Conservation (phyloP, 2,888 invertebrate genomes). For the Dasypolia templi region DNA sequence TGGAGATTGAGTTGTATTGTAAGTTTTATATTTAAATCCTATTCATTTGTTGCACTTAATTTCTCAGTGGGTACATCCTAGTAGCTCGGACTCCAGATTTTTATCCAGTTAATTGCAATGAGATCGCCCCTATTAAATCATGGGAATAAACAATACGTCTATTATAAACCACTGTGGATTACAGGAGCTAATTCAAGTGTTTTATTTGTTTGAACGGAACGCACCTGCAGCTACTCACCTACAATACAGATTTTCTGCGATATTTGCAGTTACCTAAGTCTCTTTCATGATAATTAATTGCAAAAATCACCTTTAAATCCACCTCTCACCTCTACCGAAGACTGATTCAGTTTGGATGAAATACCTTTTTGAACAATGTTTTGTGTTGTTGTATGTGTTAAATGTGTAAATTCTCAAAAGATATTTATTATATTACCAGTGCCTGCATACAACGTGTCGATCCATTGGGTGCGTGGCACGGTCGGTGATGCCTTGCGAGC, state of each 20-base stretch:
- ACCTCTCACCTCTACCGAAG: background rate
- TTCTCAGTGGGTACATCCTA: background rate
- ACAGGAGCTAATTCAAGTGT: background rate
- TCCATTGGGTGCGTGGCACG: slow-evolving; percentile 84
- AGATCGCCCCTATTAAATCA: too few species aligned
- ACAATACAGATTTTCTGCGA: background rate
- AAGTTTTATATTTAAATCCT: slow-evolving; percentile 87
- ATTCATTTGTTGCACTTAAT: too few species aligned
- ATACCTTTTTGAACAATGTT: background rate
- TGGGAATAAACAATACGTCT: background rate
- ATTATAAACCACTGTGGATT: background rate
- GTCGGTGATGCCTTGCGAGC: slow-evolving; percentile 80
- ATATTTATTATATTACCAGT: slow-evolving; percentile 71
- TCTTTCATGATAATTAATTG: background rate
- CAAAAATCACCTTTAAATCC: background rate
- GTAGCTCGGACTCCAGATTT: too few species aligned
- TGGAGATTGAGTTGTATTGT: slow-evolving; percentile 94
- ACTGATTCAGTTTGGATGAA: background rate
- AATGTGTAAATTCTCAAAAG: background rate
- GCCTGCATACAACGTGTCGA: slow-evolving; percentile 86
- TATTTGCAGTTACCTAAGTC: background rate
- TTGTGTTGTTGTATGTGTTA: too few species aligned
- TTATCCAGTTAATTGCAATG: background rate
- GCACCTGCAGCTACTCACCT: background rate
- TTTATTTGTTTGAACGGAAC: background rate